These are phyloP conservation scores for Ips nitidus DNA, from an alignment of 1,140 invertebrate species.

Conservation along the genomic window DNA sequence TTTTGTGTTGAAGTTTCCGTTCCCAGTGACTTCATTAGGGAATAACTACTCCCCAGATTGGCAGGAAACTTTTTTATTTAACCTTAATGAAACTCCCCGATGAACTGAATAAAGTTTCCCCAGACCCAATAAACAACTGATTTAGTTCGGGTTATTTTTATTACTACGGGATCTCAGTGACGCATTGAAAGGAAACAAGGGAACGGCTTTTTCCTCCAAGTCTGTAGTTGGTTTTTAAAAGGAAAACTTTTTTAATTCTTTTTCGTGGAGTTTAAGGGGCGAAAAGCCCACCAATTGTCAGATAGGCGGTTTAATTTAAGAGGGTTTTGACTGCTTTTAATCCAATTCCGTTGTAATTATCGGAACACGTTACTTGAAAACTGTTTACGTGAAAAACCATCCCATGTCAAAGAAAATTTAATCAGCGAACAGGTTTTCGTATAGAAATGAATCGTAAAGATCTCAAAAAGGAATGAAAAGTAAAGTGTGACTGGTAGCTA, in stretches of 20 bases:
- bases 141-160: slow-evolving; percentile 1
- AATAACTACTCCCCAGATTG: neutral
- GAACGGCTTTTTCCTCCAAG: neutral
- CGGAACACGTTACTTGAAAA: too few relatives aligned
- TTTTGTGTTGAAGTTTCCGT: neutral
- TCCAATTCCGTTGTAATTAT: too few relatives aligned
- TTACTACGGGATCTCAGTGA: neutral
- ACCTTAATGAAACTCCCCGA: neutral
- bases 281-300: too few relatives aligned
- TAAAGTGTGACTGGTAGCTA: too few relatives aligned
- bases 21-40: neutral
- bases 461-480: too few relatives aligned
- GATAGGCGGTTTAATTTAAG: too few relatives aligned
- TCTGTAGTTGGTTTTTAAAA: neutral
- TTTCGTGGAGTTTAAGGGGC: neutral
- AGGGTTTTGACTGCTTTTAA: too few relatives aligned
- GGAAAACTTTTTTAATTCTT: slow-evolving; percentile 1
- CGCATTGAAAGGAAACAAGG: neutral
- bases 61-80: slow-evolving; percentile 6
- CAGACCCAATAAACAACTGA: neutral
- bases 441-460: too few relatives aligned
- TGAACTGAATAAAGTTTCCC: neutral
- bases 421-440: too few relatives aligned
- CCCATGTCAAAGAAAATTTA: too few relatives aligned
- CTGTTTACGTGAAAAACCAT: too few relatives aligned